phyloP scores from a whole-genome alignment of 2,797 vertebrate species.

The Astyanax mexicanus region DNA sequence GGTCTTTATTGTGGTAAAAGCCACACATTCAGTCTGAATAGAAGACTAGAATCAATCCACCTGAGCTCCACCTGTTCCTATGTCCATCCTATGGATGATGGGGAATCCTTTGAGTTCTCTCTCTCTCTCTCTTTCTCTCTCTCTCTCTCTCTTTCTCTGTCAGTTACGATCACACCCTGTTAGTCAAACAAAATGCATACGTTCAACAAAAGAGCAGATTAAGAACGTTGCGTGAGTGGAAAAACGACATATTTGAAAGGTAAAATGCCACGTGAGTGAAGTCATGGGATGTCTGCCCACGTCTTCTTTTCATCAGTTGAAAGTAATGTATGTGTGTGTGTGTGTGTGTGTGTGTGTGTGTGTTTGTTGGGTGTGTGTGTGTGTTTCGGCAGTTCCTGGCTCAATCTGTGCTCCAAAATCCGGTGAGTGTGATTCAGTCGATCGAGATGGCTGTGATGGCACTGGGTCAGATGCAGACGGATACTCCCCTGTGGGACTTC shows the following conservation, averaged over 20 bases:
- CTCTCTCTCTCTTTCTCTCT: no score
- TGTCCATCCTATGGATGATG: background rate
- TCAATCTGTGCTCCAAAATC: slow-evolving; percentile 64
- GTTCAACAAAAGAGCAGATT: no score
- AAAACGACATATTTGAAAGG: background rate
- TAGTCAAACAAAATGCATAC: background rate
- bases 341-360: slow-evolving; percentile 26
- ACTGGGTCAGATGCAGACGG: slow-evolving; percentile 71
- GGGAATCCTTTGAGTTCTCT: background rate
- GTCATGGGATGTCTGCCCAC: background rate
- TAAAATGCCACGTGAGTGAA: background rate
- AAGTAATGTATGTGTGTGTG: slow-evolving; percentile 1
- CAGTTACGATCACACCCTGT: slow-evolving; percentile 1
- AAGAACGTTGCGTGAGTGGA: no score
- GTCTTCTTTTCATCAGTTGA: background rate
- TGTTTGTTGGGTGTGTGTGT: slow-evolving; percentile 8
- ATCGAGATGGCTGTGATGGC: slow-evolving; percentile 53
- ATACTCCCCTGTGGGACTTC: slow-evolving; percentile 72
- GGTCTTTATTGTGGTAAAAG: background rate
- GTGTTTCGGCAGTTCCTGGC: slow-evolving; percentile 65
- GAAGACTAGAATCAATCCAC: no score
- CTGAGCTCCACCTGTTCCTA: background rate
- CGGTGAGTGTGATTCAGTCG: slow-evolving; percentile 50
- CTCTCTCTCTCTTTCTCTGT: background rate
- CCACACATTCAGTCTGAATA: background rate